Percentiles rank a stretch among this genome's conserved stretches.
phyloP scores from a whole-genome alignment of 2,113 vertebrate species.

The Stercorarius parasiticus region DNA sequence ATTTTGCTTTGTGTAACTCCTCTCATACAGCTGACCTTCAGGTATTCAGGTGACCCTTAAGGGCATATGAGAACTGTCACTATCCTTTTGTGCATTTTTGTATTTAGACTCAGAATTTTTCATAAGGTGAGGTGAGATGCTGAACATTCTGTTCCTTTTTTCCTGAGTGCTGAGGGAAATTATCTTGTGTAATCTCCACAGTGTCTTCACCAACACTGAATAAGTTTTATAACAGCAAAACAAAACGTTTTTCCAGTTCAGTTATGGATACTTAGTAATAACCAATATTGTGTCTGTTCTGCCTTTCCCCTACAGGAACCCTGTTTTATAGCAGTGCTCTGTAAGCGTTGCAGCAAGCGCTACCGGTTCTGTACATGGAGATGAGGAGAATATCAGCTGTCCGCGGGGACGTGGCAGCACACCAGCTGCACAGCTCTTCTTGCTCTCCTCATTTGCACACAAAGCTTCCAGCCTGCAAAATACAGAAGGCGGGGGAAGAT shows the following conservation, averaged over 20 bases:
- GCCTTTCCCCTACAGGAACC: not conserved
- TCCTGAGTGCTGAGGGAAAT: not conserved
- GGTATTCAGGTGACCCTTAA: not conserved
- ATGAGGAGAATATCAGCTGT: not conserved
- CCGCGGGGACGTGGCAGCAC: not conserved
- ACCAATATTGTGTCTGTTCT: not conserved
- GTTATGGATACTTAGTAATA: not conserved
- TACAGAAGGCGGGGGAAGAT: not conserved
- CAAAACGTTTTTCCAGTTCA: not conserved
- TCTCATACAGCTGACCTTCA: not conserved
- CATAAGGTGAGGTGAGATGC: not conserved
- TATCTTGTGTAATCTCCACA: not conserved
- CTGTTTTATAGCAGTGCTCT: not conserved
- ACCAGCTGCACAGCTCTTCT: not conserved
- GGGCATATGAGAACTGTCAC: not conserved
- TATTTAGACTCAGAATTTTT: not conserved
- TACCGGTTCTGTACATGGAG: not conserved
- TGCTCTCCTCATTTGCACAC: not conserved
- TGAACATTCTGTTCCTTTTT: not conserved
- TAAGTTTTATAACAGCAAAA: not conserved
- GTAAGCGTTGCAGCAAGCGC: not conserved
- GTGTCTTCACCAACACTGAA: not conserved
- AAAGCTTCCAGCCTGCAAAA: not conserved
- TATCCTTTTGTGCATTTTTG: not conserved
- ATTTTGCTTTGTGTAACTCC: not conserved